Evolutionary conservation across 2,113 vertebrate genomes (phyloP).

Genomic region (Penelope pileata): DNA sequence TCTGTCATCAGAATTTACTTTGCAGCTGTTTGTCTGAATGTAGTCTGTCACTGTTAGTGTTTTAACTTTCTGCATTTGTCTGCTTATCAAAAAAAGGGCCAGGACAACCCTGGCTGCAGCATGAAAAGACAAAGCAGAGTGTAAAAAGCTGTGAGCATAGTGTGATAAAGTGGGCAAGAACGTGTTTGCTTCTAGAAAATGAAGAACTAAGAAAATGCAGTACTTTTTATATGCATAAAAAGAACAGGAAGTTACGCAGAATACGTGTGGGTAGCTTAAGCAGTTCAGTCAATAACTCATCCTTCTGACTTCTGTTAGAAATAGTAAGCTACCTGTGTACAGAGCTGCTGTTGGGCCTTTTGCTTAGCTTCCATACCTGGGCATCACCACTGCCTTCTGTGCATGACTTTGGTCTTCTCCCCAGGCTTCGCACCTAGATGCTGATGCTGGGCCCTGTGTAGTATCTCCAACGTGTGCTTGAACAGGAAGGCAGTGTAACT

Average conservation of each 20-base stretch:
- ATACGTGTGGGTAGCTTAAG: not conserved
- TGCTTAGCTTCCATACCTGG: not conserved
- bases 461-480: not conserved
- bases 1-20: not conserved
- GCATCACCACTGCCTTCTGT: not conserved
- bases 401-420: not conserved
- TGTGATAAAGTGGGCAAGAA: not conserved
- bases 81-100: not conserved
- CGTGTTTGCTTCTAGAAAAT: not conserved
- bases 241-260: not conserved
- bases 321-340: not conserved
- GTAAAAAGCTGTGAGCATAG: not conserved
- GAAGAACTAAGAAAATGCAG: not conserved
- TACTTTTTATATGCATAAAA: not conserved
- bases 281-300: not conserved
- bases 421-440: not conserved
- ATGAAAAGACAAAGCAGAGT: not conserved
- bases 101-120: not conserved
- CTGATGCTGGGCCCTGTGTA: not conserved
- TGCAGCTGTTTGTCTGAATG: not conserved
- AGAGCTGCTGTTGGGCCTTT: rapidly evolving
- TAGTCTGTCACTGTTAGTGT: not conserved
- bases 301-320: not conserved
- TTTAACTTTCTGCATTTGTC: not conserved
- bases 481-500: not conserved